phyloP scores from a whole-genome alignment of 2,888 invertebrate genomes.

The Heliconius ethilla region DNA sequence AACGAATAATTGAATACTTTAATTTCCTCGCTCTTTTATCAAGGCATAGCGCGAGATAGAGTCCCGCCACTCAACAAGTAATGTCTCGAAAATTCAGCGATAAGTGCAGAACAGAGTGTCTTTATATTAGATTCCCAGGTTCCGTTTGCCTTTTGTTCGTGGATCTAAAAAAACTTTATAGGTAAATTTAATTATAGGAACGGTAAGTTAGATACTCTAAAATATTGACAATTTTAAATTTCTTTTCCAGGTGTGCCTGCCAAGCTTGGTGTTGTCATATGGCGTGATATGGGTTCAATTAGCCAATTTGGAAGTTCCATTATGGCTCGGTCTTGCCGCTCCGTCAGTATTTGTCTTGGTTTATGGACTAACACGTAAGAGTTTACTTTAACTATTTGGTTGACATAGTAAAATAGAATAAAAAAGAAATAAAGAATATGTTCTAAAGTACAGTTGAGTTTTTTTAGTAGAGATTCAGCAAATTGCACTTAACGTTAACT shows the following conservation, averaged over 20 bases:
- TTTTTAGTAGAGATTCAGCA: too few species aligned
- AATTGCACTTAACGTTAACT: background rate
- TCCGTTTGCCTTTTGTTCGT: background rate
- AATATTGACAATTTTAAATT: background rate
- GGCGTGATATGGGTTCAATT: conserved; percentile 69
- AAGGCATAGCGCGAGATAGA: background rate
- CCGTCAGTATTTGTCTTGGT: conserved; percentile 68
- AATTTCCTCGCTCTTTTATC: too few species aligned
- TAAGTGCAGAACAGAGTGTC: background rate
- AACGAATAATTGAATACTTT: too few species aligned
- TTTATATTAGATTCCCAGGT: background rate
- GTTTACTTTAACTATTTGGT: background rate
- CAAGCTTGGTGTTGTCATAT: conserved; percentile 70
- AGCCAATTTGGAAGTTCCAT: conserved; percentile 60
- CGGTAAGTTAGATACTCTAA: background rate
- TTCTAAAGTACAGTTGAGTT: too few species aligned
- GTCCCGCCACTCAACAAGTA: background rate
- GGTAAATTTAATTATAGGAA: too few species aligned
- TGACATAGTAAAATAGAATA: too few species aligned
- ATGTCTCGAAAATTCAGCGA: background rate
- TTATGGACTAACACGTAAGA: conserved; percentile 73
- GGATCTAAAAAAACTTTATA: too few species aligned
- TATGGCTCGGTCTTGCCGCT: conserved; percentile 66
- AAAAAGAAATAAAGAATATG: too few species aligned
- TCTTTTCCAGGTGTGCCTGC: conserved; percentile 66